Percentiles rank a stretch among this genome's conserved stretches.
Conservation (phyloP, 2,888 invertebrate species). For the Phortica okadai region DNA sequence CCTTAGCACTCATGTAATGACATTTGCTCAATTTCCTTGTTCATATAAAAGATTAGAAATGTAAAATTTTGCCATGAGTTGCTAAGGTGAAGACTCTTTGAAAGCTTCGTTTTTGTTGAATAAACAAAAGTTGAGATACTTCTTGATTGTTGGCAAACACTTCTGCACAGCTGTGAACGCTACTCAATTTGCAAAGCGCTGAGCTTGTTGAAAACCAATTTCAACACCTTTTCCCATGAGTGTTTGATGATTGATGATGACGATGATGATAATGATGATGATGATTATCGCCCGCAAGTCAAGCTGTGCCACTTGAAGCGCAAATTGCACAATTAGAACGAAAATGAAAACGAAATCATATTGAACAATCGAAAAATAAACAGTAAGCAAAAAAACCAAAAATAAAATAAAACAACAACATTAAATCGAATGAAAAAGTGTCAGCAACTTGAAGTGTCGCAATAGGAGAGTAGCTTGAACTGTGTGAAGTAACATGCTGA, state of each 20-base stretch:
- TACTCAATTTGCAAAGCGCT: constrained; percentile 23
- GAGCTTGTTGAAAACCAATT: neutral
- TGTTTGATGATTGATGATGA: neutral
- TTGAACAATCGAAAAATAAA: neutral
- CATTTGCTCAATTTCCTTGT: too few species aligned
- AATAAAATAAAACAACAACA: neutral
- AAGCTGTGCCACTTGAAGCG: neutral
- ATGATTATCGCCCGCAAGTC: neutral
- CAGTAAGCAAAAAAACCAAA: constrained; percentile 14
- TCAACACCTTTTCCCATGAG: constrained; percentile 32
- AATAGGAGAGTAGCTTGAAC: neutral
- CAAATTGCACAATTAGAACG: constrained; percentile 7
- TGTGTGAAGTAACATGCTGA: neutral
- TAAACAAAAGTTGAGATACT: neutral
- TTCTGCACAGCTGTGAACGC: constrained; percentile 13
- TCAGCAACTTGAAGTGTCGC: constrained; percentile 9
- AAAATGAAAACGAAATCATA: neutral
- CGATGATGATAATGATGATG: neutral
- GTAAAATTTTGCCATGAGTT: too few species aligned
- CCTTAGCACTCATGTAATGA: too few species aligned
- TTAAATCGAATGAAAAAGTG: neutral
- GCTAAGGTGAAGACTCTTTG: too few species aligned
- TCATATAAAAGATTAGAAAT: too few species aligned
- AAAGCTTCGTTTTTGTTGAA: neutral
- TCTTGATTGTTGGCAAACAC: neutral